phyloP scores from a whole-genome alignment of 2,888 invertebrate species.

The Drosophila seclusa region DNA sequence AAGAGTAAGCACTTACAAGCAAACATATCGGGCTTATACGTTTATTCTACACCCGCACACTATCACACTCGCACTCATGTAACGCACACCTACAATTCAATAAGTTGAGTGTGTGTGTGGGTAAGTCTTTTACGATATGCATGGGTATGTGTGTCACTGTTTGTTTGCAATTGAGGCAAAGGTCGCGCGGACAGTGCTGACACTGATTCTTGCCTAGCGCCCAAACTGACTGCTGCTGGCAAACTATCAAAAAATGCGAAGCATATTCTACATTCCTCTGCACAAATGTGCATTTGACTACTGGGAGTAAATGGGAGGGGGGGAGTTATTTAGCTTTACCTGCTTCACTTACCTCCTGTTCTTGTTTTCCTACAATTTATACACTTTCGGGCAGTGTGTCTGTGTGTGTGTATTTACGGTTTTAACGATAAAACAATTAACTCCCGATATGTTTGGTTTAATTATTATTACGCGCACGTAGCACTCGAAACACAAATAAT shows the following conservation, averaged over 20 bases:
- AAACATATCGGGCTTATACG: conserved; percentile 33
- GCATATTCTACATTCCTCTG: conserved; percentile 58
- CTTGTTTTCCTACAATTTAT: conserved; percentile 45
- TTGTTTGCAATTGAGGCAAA: conserved; percentile 77
- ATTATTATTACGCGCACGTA: conserved; percentile 34
- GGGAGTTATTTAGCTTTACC: conserved; percentile 40
- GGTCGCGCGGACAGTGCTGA: conserved; percentile 60
- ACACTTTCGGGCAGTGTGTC: conserved; percentile 33
- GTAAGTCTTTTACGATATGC: conserved; percentile 10
- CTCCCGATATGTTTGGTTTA: conserved; percentile 1
- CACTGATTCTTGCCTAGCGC: conserved; percentile 29
- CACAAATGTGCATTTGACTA: conserved; percentile 32
- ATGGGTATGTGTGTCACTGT: conserved; percentile 58
- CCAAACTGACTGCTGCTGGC: conserved; percentile 10
- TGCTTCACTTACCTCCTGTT: conserved; percentile 54
- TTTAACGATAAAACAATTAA: conserved; percentile 17
- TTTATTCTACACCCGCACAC: conserved; percentile 50
- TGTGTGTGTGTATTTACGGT: conserved; percentile 17
- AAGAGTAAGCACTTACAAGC: conserved; percentile 28
- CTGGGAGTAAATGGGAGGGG: conserved; percentile 3
- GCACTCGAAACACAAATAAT: conserved; percentile 30
- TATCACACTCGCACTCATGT: conserved; percentile 32
- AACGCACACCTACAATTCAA: conserved; percentile 39
- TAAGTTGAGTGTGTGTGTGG: conserved; percentile 2
- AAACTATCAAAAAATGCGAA: conserved; percentile 31